These are phyloP conservation scores for Chelonia mydas DNA, from an alignment of 2,797 vertebrate species.

Conservation along the genomic window DNA sequence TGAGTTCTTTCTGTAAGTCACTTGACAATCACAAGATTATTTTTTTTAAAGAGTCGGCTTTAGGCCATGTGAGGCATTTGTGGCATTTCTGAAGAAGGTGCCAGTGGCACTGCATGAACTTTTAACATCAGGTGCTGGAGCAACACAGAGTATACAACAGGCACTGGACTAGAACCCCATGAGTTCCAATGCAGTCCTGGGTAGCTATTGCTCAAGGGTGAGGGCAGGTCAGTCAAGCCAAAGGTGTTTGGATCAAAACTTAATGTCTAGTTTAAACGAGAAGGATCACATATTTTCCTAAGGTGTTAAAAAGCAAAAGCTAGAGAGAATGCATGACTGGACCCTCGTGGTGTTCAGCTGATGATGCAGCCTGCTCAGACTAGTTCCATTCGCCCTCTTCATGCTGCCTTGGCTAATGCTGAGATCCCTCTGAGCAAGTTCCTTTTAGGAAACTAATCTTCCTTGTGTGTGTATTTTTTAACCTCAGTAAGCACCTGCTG, in stretches of 20 bases:
- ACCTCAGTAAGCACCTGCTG: conserved; percentile 25
- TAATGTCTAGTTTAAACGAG: conserved; percentile 26
- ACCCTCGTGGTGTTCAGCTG: conserved; percentile 5
- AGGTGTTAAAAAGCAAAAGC: conserved; percentile 27
- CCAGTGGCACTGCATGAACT: neutral
- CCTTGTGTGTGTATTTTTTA: neutral
- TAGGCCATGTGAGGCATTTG: neutral
- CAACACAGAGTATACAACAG: neutral
- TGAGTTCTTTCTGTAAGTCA: conserved; percentile 16
- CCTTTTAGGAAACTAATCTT: neutral
- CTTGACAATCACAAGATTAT: conserved; percentile 38
- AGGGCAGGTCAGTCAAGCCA: neutral
- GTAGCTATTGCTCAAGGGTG: neutral
- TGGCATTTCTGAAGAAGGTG: neutral
- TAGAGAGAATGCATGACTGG: conserved; percentile 17
- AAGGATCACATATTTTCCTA: conserved; percentile 11
- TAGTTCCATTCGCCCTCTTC: neutral
- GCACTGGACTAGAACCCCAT: neutral
- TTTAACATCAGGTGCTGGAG: neutral
- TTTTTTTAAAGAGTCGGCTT: fast-evolving
- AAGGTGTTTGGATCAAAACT: neutral
- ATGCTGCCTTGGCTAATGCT: neutral
- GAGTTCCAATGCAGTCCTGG: neutral
- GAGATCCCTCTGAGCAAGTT: conserved; percentile 29
- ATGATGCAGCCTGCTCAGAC: conserved; percentile 1